Evolutionary conservation across 2,888 invertebrate species (phyloP).

Genomic region (Melanchra persicariae): DNA sequence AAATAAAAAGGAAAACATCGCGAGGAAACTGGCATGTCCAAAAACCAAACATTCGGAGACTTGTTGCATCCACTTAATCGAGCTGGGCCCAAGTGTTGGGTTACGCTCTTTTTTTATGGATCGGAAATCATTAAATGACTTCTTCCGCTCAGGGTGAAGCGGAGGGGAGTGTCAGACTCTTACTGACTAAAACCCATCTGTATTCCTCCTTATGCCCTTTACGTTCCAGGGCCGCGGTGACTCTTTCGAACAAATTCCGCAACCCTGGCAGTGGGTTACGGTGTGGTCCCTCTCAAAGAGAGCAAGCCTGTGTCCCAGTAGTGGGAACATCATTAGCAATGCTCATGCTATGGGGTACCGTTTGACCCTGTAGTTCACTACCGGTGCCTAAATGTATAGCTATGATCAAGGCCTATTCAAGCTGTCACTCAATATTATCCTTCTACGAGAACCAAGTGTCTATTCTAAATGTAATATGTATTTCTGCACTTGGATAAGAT

Average conservation of each 20-base stretch:
- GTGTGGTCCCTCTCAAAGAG: neutral
- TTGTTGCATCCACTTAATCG: neutral
- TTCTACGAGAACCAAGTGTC: slow-evolving; percentile 4
- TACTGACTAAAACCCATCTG: no score
- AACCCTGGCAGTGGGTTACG: no score
- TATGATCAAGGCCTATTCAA: neutral
- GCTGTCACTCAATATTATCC: neutral
- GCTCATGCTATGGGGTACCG: neutral
- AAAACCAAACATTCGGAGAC: neutral
- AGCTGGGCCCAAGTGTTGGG: neutral
- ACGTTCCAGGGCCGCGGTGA: no score
- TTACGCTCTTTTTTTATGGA: neutral
- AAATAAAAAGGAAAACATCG: no score
- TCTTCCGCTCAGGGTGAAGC: no score
- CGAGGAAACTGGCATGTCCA: neutral
- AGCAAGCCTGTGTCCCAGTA: neutral
- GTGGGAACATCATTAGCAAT: neutral
- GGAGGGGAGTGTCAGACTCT: no score
- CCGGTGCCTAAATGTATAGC: no score
- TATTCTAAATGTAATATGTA: slow-evolving; percentile 20
- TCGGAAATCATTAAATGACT: no score
- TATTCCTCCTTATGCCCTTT: no score
- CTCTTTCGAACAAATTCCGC: no score
- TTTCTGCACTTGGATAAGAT: slow-evolving; percentile 31
- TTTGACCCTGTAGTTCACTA: neutral